phyloP scores from a whole-genome alignment of 1,140 invertebrate genomes.

The Cotesia chilonis region DNA sequence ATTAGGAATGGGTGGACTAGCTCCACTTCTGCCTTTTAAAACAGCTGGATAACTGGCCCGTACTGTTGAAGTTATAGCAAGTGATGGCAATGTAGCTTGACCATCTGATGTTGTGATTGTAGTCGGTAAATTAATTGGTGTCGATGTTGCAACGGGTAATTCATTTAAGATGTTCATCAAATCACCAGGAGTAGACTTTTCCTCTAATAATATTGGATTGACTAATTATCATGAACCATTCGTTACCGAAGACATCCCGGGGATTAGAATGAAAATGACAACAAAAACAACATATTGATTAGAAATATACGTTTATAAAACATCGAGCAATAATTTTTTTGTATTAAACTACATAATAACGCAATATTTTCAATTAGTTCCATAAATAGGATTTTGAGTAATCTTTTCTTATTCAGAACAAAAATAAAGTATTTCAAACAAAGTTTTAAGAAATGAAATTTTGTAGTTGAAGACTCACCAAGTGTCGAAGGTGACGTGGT shows the following conservation, averaged over 20 bases:
- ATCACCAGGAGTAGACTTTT: conserved; percentile 17
- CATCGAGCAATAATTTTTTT: too few species aligned
- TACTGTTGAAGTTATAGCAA: conserved; percentile 49
- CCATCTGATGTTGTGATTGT: conserved; percentile 62
- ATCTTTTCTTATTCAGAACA: neutral
- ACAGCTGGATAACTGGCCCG: conserved; percentile 74
- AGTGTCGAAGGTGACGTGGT: conserved; percentile 62
- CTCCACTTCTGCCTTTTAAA: conserved; percentile 72
- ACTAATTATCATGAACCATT: conserved; percentile 24
- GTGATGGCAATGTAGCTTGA: conserved; percentile 32
- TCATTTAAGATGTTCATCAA: conserved; percentile 33
- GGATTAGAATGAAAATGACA: too few species aligned
- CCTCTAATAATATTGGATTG: conserved; percentile 30
- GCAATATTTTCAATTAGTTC: too few species aligned
- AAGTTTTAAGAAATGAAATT: conserved; percentile 46
- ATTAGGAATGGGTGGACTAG: conserved; percentile 59
- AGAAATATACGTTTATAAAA: too few species aligned
- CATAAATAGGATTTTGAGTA: neutral
- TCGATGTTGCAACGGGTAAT: conserved; percentile 55
- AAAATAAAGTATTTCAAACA: conserved; percentile 5
- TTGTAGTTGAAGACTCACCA: conserved; percentile 61
- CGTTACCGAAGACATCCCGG: neutral
- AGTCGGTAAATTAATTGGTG: conserved; percentile 47
- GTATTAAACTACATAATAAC: too few species aligned
- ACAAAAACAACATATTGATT: too few species aligned